A percentile compares a stretch with the other conserved stretches of the same genome.
phyloP scores from a whole-genome alignment of 2,113 vertebrate genomes.

The Oreochromis spilurus region DNA sequence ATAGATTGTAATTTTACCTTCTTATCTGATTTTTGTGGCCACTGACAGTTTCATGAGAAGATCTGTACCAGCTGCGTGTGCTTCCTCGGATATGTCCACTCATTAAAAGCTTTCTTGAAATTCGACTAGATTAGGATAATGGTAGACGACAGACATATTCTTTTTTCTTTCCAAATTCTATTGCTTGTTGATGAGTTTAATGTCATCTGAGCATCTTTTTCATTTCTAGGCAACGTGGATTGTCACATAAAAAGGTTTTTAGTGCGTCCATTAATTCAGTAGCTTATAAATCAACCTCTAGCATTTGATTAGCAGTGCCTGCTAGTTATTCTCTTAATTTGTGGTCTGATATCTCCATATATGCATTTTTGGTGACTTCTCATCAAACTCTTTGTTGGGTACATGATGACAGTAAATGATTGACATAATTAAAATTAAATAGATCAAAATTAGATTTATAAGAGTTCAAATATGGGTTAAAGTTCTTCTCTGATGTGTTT shows the following conservation, averaged over 20 bases:
- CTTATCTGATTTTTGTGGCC: neutral
- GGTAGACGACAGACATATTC: neutral
- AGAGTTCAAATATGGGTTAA: neutral
- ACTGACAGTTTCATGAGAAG: neutral
- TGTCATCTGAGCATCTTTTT: neutral
- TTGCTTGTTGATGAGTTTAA: neutral
- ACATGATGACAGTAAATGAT: neutral
- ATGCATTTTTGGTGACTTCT: neutral
- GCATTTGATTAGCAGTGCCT: neutral
- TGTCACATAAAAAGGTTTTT: neutral
- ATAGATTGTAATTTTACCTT: neutral
- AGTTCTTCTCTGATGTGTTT: neutral
- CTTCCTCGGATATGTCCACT: neutral
- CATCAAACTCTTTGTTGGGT: neutral
- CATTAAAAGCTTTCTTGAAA: neutral
- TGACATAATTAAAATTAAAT: neutral
- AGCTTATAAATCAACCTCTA: neutral
- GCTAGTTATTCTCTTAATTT: neutral
- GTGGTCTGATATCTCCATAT: neutral
- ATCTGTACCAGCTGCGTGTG: neutral
- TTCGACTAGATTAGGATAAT: neutral
- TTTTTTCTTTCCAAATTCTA: neutral
- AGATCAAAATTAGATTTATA: neutral
- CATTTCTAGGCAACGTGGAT: neutral
- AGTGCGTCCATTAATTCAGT: neutral